phyloP scores from a whole-genome alignment of 2,888 invertebrate species.

The Pristionchus maxplancki region DNA sequence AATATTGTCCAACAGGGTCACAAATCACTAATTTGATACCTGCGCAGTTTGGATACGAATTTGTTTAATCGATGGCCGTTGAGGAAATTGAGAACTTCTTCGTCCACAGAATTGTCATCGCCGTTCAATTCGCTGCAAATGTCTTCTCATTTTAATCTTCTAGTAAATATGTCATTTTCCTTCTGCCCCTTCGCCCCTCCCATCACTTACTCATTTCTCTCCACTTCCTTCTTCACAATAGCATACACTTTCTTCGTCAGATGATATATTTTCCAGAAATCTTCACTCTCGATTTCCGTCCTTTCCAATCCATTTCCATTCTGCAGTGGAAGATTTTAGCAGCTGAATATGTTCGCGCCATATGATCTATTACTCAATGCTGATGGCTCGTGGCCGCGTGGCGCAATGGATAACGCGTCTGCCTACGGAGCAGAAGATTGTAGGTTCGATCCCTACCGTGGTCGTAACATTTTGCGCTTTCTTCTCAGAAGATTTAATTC shows the following conservation, averaged over 20 bases:
- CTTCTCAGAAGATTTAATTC: background rate
- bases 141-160: background rate
- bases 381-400: constrained; percentile 53
- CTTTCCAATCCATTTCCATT: constrained; percentile 9
- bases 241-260: constrained; percentile 15
- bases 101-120: background rate
- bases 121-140: background rate
- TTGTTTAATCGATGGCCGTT: background rate
- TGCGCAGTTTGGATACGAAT: background rate
- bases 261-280: background rate
- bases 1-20: background rate
- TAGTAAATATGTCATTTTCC: background rate
- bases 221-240: constrained; percentile 22
- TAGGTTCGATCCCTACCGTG: constrained; percentile 77
- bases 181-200: background rate
- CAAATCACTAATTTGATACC: background rate
- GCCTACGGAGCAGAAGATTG: constrained; percentile 78
- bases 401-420: constrained; percentile 73
- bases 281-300: background rate
- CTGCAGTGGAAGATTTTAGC: background rate
- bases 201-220: background rate
- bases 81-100: background rate
- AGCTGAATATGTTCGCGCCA: background rate
- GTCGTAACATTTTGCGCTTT: constrained; percentile 50
- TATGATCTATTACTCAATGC: background rate